Conservation (phyloP, 2,888 invertebrate genomes). For the Drosophila tripunctata region DNA sequence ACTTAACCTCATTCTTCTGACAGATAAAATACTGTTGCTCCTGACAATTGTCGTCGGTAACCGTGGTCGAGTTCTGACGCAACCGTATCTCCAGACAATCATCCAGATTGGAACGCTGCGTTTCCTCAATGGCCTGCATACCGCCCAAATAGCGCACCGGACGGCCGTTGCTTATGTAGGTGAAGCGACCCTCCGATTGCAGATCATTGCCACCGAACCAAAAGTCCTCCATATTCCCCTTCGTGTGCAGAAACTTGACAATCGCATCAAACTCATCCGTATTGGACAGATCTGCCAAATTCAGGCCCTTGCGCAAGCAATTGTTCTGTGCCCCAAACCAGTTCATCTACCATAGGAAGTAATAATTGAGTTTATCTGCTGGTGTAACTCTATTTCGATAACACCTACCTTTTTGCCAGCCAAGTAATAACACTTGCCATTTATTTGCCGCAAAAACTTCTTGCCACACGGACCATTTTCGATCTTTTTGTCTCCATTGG, state of each 20-base stretch:
- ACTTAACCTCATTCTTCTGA: conserved; percentile 29
- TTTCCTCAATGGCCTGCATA: conserved; percentile 28
- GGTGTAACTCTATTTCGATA: background rate
- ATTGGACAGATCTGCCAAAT: conserved; percentile 50
- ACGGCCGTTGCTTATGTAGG: conserved; percentile 58
- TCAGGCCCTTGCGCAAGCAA: conserved; percentile 60
- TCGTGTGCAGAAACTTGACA: conserved; percentile 16
- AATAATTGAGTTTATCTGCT: background rate
- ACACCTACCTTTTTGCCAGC: conserved; percentile 48
- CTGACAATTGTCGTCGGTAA: conserved; percentile 60
- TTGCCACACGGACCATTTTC: conserved; percentile 58
- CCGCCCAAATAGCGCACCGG: conserved; percentile 44
- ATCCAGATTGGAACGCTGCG: conserved; percentile 58
- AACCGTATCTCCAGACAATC: conserved; percentile 66
- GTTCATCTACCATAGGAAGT: conserved; percentile 37
- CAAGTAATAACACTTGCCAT: conserved; percentile 60
- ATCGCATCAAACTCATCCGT: conserved; percentile 46
- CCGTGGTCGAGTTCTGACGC: conserved; percentile 27
- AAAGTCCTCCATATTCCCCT: conserved; percentile 52
- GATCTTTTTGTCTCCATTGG: conserved; percentile 1
- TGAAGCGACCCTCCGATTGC: conserved; percentile 55
- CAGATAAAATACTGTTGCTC: conserved; percentile 62
- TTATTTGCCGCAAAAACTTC: conserved; percentile 39
- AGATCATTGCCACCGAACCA: conserved; percentile 70
- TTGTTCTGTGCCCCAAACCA: conserved; percentile 69